Evolutionary conservation across 2,888 invertebrate species (phyloP).

Genomic region (Kuschelorhynchus macadamiae): DNA sequence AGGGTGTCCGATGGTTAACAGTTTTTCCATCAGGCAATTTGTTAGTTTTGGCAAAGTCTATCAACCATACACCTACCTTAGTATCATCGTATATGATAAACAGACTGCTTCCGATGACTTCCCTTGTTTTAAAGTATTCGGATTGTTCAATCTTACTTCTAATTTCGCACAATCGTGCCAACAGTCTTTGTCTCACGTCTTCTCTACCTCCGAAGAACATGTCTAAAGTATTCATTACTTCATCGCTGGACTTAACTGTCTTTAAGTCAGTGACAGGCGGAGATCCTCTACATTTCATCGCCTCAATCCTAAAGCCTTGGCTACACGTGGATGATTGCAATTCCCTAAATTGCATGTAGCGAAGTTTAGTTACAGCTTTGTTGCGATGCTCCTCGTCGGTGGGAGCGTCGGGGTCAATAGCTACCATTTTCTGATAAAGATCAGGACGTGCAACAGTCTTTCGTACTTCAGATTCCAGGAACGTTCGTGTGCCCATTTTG

Average conservation of each 20-base stretch:
- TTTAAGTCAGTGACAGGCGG: constrained; percentile 91
- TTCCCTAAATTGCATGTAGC: constrained; percentile 97
- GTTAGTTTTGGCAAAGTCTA: constrained; percentile 96
- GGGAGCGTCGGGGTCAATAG: constrained; percentile 89
- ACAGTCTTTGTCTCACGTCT: constrained; percentile 77
- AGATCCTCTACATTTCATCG: constrained; percentile 88
- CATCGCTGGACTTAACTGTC: constrained; percentile 83
- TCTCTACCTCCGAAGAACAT: constrained; percentile 80
- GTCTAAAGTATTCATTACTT: constrained; percentile 81
- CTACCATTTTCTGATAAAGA: constrained; percentile 96
- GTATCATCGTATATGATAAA: constrained; percentile 93
- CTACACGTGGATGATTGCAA: constrained; percentile 92
- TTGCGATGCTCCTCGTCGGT: constrained; percentile 85
- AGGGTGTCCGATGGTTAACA: constrained; percentile 85
- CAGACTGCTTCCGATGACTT: constrained; percentile 94
- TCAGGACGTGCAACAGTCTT: constrained; percentile 88
- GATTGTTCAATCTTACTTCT: constrained; percentile 86
- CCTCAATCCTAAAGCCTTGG: constrained; percentile 96
- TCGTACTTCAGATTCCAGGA: constrained; percentile 94
- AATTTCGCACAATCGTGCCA: constrained; percentile 83
- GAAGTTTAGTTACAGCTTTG: constrained; percentile 92
- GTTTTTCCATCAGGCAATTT: constrained; percentile 77
- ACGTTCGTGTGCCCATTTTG: constrained; percentile 97
- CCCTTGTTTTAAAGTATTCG: constrained; percentile 87
- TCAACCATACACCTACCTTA: constrained; percentile 94